Evolutionary conservation across 1,140 invertebrate species (phyloP).

Genomic region (Adelges cooleyi): DNA sequence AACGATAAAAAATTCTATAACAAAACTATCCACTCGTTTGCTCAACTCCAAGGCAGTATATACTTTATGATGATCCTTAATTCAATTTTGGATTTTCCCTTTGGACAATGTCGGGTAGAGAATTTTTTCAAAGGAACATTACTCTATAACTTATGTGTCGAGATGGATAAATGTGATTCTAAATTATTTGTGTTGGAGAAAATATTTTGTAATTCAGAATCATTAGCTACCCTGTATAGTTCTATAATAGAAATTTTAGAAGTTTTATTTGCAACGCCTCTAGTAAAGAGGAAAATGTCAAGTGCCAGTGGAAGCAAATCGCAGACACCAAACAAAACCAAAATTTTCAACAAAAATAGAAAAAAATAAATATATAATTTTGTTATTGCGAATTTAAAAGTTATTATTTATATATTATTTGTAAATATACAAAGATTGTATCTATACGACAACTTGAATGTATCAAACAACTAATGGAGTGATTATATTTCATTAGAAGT

Average conservation of each 20-base stretch:
- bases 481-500: no score
- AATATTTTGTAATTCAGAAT: not conserved
- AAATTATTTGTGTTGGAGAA: not conserved
- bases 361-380: no score
- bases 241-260: not conserved
- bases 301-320: no score
- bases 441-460: no score
- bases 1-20: constrained; percentile 22
- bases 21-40: constrained; percentile 16
- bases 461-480: no score
- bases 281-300: not conserved
- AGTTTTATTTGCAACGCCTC: not conserved
- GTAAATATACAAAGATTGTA: no score
- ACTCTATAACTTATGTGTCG: constrained; percentile 24
- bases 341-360: no score
- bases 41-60: constrained; percentile 25
- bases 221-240: not conserved
- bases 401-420: no score
- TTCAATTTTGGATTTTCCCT: constrained; percentile 26
- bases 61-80: constrained; percentile 22
- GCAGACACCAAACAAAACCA: no score
- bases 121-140: constrained; percentile 22
- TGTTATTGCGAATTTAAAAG: no score
- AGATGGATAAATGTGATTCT: constrained; percentile 11
- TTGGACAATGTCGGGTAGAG: constrained; percentile 1